Evolutionary conservation across 2,113 vertebrate genomes (phyloP), one percentile per base, ranked within the genome.

Genomic region (Helogale parvula): DNA sequence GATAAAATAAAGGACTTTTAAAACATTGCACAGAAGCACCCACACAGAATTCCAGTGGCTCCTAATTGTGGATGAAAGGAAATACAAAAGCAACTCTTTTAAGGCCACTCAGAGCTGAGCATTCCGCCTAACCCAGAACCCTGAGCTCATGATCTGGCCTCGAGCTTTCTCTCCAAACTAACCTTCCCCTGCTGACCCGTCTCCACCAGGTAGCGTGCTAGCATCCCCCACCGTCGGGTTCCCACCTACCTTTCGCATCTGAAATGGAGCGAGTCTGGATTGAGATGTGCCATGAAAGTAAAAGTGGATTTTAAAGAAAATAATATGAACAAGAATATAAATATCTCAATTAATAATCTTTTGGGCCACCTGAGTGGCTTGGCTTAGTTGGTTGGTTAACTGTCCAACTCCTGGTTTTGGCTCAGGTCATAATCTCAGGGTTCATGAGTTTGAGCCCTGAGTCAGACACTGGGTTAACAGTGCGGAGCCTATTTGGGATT

Each of bases 181-280:
- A 15, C 23, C 23, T 87, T 35, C 72, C 4, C 0, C 23, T 7
- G 19, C 5, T 8, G 7, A 19, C 2, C 45, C 3, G 0, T 2
- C 31, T 14, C 25, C 4, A 5, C 3, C 27, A 2, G 0, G 31
- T 31, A 21, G 16, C 0, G 0, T 0, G 1, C 76, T 33, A 1
- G 13, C 14, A 41, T 21, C 69, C 33, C 25, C 12, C 0, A 0
- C 15, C 14, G 2, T 2, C 33, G 9, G 1, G 33, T 29, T 50
- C 23, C 19, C 3, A 1, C 77, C 16, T 4, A 19, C 17, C 4
- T 7, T 12, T 17, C 31, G 5, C 25, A 15, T 31, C 47, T 33
- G 50, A 33, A 29, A 68, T 9, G 35, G 50, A 7, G 6, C 14
- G 0, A 60, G 17, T 17, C 25, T 35, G 77, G 41, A 4, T 3